Evolutionary conservation across 2,113 vertebrate genomes (phyloP), one percentile per base, ranked within the genome.

Genomic region (Corythoichthys intestinalis): DNA sequence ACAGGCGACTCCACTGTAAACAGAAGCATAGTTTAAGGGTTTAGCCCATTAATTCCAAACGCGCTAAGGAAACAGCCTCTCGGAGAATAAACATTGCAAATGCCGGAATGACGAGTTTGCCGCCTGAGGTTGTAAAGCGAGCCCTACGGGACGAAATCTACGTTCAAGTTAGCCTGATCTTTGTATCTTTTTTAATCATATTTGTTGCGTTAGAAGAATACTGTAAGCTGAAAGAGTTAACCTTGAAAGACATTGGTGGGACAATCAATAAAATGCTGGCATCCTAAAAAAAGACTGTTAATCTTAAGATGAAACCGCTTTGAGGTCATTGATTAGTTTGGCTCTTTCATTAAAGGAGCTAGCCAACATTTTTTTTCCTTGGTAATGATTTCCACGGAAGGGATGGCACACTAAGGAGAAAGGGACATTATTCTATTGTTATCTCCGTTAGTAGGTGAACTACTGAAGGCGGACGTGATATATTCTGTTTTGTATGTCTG

Each of bases 1-100:
- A 74, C 80, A 84, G 86, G 74, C 85, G 66, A 84, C 86, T 88
- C 85, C 85, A 86, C 80, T 85, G 89, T 88, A 86, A 85, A 91
- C 89, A 90, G 82, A 88, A 90, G 61, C 60, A 70, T 17, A 78
- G 68, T 79, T 73, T 79, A 71, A 49, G 70, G 56, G 47, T 72
- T 83, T 61, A 63, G 71, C 78, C 67, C 61, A 75, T 79, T 72
- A 68, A 83, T 69, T 80, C 60, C 11, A 2, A 63, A 52, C 15
- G 14, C 72, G 48, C 64, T 4, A 6, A 54, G 62, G 53, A 66
- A 67, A 69, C 28, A 1, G 52, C 5, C 67, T 72, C 17, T 44
- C 12, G n/a, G 39, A 74, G 57, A 73, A 78, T 81, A 80, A 83
- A 86, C 76, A 85, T 10, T 7, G 71, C 71, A 52, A 50, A 79